Evolutionary conservation across 2,888 invertebrate species (phyloP), one percentile per base, ranked within the genome.

Genomic region (Heliconius hortense): DNA sequence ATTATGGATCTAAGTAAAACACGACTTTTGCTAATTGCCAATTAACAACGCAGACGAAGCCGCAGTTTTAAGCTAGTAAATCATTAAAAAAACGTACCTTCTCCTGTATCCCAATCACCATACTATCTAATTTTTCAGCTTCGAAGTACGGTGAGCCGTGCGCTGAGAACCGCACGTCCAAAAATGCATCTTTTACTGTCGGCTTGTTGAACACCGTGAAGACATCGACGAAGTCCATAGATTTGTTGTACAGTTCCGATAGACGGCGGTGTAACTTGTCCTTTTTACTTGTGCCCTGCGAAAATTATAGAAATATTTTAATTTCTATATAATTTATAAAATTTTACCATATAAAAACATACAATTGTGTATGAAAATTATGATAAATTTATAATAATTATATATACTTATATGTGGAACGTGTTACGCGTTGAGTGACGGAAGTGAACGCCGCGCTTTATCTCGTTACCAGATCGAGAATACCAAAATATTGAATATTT

Each of bases 121-220:
- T 96, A 10, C 97, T 97, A 83, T 99, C 98, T 13, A 99, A 93
- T 85, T 96, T 97, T 88, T 98, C 98, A 0, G 98, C 95, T 0
- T 96, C 96, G 87, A 98, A 98, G 88, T 98, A 98, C 0, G 99
- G 98, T 0, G 98, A 98, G 0, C 98, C 98, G 85, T 98, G 98
- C 0, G 98, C 99, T 0, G 98, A 97, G 87, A 97, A 99, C 80
- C 98, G 94, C 0, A 99, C 97, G 85, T 99, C 99, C 78, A 98
- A 90, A 15, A 96, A 95, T 1, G 95, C 94, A 78, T 95, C 95
- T 82, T 96, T 96, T 13, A 91, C 89, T 0, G 92, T 91, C 1
- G 95, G 95, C 24, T 96, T 96, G 81, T 95, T 95, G 48, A 98
- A 95, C 1, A 99, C 97, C 0, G 99, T 99, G 87, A 99, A 98